These are phyloP conservation scores for Luffia ferchaultella DNA, from an alignment of 2,888 invertebrate species.

Conservation along the genomic window DNA sequence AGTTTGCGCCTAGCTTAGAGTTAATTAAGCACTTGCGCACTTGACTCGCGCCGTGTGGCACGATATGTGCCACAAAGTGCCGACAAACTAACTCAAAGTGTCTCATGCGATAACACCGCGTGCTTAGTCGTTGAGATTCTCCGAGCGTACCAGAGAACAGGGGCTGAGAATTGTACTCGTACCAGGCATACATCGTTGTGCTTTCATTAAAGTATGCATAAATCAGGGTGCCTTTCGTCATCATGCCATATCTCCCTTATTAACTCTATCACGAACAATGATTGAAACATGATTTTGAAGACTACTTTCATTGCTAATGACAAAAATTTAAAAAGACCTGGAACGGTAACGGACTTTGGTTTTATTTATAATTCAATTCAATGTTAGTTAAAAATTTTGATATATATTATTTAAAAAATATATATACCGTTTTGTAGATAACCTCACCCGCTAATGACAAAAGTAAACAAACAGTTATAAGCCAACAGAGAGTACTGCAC, in stretches of 20 bases:
- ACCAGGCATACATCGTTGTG: not conserved
- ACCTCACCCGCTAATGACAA: no score
- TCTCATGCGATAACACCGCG: not conserved
- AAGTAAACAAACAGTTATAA: no score
- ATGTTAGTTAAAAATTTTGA: no score
- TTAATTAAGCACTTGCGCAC: conserved; percentile 40
- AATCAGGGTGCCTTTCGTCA: no score
- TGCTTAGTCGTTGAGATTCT: not conserved
- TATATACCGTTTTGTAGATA: no score
- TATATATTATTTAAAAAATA: no score
- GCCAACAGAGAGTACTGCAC: no score
- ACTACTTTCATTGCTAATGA: not conserved
- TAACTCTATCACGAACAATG: no score
- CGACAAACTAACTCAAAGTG: not conserved
- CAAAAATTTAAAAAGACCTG: not conserved
- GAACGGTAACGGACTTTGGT: not conserved
- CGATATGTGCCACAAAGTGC: conserved; percentile 24
- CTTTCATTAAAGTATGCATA: not conserved
- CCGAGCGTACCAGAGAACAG: not conserved
- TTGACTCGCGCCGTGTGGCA: conserved; percentile 28
- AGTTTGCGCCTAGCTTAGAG: conserved; percentile 46
- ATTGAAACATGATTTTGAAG: not conserved
- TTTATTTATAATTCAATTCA: no score
- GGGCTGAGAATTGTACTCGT: not conserved
- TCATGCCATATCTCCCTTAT: no score